These are phyloP conservation scores for Papilio xuthus DNA, from an alignment of 1,140 invertebrate species.

Conservation along the genomic window DNA sequence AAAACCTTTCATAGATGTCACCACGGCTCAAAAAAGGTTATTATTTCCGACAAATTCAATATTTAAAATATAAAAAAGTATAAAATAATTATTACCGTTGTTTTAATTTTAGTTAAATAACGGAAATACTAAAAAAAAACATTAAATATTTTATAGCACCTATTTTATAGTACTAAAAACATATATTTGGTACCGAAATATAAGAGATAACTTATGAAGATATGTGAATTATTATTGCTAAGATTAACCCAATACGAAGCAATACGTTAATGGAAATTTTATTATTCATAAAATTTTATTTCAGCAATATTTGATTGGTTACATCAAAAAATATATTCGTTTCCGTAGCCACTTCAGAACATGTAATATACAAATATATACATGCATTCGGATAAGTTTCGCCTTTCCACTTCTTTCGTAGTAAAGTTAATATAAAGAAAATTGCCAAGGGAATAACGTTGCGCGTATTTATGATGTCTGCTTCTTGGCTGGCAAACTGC, in stretches of 20 bases:
- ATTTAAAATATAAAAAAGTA: not conserved
- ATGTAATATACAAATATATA: not conserved
- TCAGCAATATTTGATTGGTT: constrained; percentile 25
- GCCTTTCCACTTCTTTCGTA: constrained; percentile 7
- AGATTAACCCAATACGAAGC: constrained; percentile 21
- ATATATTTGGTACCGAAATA: not conserved
- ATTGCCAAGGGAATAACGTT: constrained; percentile 33
- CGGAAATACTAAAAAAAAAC: not conserved
- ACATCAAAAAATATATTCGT: constrained; percentile 8
- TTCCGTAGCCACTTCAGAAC: not conserved
- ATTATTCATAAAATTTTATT: constrained; percentile 44
- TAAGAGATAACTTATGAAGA: not conserved
- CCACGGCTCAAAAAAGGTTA: not conserved
- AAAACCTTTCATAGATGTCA: constrained; percentile 13
- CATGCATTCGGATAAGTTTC: constrained; percentile 6
- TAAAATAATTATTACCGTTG: not conserved
- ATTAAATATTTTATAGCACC: not conserved
- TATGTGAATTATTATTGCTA: constrained; percentile 9
- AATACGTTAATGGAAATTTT: constrained; percentile 38
- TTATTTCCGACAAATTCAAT: not conserved
- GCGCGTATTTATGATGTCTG: constrained; percentile 36
- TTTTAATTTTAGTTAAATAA: not conserved
- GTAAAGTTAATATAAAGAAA: constrained; percentile 33
- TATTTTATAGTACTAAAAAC: not conserved
- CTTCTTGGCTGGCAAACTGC: constrained; percentile 31